A percentile compares a stretch with the other conserved stretches of the same genome.
Evolutionary conservation across 2,888 invertebrate genomes (phyloP).

Genomic region (Chalcis sispes): DNA sequence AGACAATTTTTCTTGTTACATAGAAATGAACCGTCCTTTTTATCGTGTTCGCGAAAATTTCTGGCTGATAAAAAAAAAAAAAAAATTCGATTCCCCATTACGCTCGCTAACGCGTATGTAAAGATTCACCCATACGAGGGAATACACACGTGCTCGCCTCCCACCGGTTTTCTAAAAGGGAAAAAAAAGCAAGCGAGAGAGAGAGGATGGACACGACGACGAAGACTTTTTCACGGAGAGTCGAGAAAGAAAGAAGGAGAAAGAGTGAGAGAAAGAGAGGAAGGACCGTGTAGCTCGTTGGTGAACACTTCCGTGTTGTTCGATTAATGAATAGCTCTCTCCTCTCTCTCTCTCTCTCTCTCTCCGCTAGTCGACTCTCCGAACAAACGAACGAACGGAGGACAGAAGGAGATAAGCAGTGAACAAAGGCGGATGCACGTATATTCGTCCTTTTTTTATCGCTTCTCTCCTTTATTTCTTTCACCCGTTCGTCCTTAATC

Average conservation of each 20-base stretch:
- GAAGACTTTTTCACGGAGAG: no score
- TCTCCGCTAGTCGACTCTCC: slow-evolving; percentile 21
- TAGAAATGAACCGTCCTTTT: no score
- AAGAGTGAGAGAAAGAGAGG: no score
- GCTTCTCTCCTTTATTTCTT: not conserved
- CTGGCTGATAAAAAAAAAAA: no score
- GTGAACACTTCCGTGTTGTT: slow-evolving; percentile 70
- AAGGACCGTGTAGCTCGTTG: slow-evolving; percentile 57
- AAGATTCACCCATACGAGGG: no score
- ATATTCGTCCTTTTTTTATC: slow-evolving; percentile 19
- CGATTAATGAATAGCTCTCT: slow-evolving; percentile 75
- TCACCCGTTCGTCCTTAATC: no score
- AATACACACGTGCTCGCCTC: slow-evolving; percentile 61
- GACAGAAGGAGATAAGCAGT: slow-evolving; percentile 62
- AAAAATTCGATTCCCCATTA: no score
- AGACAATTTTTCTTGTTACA: no score
- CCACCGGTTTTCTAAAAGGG: slow-evolving; percentile 58
- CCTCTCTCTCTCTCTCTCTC: slow-evolving; percentile 34
- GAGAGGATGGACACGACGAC: no score
- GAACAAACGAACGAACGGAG: slow-evolving; percentile 66
- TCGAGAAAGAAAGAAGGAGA: slow-evolving; percentile 45
- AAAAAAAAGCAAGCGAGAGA: no score
- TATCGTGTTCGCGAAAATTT: no score
- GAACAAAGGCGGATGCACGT: slow-evolving; percentile 50
- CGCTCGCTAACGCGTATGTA: no score